Percentiles rank a stretch among this genome's conserved stretches.
Evolutionary conservation across 1,140 invertebrate genomes (phyloP).

Genomic region (Drosophila sproati): DNA sequence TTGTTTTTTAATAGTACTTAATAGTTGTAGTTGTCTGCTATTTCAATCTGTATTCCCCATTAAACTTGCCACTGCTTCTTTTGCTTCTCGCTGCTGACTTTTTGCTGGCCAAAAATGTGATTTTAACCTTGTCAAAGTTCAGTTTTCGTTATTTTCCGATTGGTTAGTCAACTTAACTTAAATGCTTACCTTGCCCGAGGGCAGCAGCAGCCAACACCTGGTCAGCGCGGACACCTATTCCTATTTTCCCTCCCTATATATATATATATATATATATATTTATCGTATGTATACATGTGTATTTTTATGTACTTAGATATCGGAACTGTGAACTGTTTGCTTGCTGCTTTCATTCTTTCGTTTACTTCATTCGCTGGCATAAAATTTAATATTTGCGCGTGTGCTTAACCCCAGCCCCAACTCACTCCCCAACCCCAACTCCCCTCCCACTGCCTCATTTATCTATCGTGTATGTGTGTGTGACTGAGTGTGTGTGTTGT

Average conservation of each 20-base stretch:
- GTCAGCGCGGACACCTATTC: neutral
- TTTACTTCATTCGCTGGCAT: conserved; percentile 54
- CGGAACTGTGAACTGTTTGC: conserved; percentile 13
- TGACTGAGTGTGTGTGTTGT: conserved; percentile 48
- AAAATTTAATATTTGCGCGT: conserved; percentile 80
- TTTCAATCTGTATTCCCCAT: neutral
- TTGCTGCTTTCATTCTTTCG: conserved; percentile 18
- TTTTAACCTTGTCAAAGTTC: conserved; percentile 8
- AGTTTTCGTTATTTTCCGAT: conserved; percentile 3
- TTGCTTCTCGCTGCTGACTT: neutral
- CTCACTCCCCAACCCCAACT: neutral
- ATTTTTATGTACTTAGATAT: neutral
- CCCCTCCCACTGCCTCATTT: conserved; percentile 14
- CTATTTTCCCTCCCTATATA: neutral
- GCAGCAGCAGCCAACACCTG: conserved; percentile 5
- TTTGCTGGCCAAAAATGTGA: neutral
- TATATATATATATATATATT: neutral
- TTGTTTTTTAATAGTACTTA: too few species aligned
- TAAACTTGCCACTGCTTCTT: neutral
- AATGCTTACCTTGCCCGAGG: neutral
- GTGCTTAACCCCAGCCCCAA: conserved; percentile 55
- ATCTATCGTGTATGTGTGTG: conserved; percentile 34
- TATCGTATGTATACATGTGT: neutral
- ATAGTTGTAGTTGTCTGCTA: neutral
- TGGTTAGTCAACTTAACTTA: conserved; percentile 1